phyloP scores from a whole-genome alignment of 2,888 invertebrate genomes.

The Salticus scenicus region DNA sequence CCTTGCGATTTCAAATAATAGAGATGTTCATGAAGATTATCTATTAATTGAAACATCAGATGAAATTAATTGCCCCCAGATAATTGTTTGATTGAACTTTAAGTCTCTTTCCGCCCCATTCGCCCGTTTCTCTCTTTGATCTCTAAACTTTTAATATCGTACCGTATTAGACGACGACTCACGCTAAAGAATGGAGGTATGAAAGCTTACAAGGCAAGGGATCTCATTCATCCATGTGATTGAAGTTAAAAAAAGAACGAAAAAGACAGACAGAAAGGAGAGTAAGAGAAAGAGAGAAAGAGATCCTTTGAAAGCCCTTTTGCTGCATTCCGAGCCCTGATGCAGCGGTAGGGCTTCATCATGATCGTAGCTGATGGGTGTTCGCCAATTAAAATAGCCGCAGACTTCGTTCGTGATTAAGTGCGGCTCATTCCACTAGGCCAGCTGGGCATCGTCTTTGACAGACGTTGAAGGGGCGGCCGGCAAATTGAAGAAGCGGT shows the following conservation, averaged over 20 bases:
- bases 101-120: background rate
- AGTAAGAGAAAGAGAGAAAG: background rate
- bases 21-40: background rate
- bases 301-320: background rate
- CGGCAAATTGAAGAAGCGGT: background rate
- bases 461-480: conserved; percentile 2
- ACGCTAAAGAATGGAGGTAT: background rate
- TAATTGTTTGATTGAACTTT: background rate
- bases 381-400: conserved; percentile 61
- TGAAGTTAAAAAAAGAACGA: background rate
- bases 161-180: background rate
- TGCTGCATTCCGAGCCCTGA: conserved; percentile 27
- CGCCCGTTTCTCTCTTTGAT: background rate
- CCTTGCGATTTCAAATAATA: no score
- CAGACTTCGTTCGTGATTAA: conserved; percentile 57
- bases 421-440: conserved; percentile 43
- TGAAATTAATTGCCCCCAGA: background rate
- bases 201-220: background rate
- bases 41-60: background rate
- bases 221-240: background rate
- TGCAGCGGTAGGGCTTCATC: conserved; percentile 51
- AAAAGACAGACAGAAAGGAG: background rate
- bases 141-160: background rate
- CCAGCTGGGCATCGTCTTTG: conserved; percentile 54
- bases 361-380: conserved; percentile 44